These are phyloP conservation scores for Coracopsis vasa DNA, from an alignment of 2,113 vertebrate genomes.

Conservation along the genomic window DNA sequence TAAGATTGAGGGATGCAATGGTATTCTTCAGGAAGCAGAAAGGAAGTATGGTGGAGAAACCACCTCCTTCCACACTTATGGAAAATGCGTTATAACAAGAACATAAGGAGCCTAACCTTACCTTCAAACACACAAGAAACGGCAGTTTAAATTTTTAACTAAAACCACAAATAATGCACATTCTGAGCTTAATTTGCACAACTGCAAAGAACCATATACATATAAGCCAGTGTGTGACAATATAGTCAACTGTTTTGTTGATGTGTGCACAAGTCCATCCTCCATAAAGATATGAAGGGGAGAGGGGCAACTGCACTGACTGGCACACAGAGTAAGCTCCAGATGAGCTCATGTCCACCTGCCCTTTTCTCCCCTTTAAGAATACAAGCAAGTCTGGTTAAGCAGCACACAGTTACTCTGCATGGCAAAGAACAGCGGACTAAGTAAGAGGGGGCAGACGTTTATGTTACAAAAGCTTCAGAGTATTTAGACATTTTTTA, in stretches of 20 bases:
- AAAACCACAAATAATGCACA: not conserved
- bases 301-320: not conserved
- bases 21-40: not conserved
- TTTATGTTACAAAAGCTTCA: not conserved
- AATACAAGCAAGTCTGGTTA: not conserved
- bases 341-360: not conserved
- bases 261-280: not conserved
- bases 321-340: not conserved
- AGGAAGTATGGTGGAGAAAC: not conserved
- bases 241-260: not conserved
- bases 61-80: not conserved
- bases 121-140: not conserved
- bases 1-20: not conserved
- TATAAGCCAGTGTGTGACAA: not conserved
- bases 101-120: not conserved
- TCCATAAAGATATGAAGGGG: accelerated
- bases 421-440: not conserved
- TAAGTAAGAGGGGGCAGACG: not conserved
- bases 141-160: not conserved
- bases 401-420: not conserved
- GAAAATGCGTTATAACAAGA: not conserved
- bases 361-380: not conserved
- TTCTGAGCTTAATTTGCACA: not conserved
- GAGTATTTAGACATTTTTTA: not conserved
- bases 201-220: not conserved